Evolutionary conservation across 2,113 vertebrate species (phyloP).

Genomic region (Tonatia bakeri): DNA sequence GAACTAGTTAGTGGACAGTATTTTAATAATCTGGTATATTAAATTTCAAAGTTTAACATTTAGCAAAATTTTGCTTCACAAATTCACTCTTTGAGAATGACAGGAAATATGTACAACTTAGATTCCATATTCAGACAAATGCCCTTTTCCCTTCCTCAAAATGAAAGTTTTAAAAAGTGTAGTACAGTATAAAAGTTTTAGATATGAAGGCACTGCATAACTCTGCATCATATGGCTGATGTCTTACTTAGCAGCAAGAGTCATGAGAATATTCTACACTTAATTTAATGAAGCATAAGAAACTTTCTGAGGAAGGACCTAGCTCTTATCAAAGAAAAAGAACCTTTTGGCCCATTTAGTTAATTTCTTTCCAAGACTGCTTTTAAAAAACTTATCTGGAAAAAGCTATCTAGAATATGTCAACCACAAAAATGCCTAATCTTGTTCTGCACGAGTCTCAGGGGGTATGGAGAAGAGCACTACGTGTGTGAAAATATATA

Average conservation of each 20-base stretch:
- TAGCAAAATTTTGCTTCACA: constrained; percentile 59
- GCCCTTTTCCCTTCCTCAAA: constrained; percentile 54
- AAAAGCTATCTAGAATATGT: constrained; percentile 37
- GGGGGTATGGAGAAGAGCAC: not conserved
- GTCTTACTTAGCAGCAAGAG: constrained; percentile 21
- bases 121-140: constrained; percentile 52
- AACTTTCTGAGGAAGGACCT: constrained; percentile 34
- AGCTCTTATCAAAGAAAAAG: constrained; percentile 43
- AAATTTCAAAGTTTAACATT: constrained; percentile 63
- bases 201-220: constrained; percentile 64
- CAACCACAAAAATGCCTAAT: not conserved
- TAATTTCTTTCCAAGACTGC: constrained; percentile 45
- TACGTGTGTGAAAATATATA: not conserved
- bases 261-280: constrained; percentile 31
- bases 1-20: constrained; percentile 52
- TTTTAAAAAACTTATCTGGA: constrained; percentile 33
- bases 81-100: constrained; percentile 60
- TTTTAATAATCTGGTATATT: constrained; percentile 58
- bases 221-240: constrained; percentile 44
- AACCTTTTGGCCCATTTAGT: constrained; percentile 34
- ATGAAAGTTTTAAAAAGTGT: constrained; percentile 58
- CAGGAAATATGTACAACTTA: constrained; percentile 55
- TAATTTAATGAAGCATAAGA: constrained; percentile 24
- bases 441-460: not conserved
- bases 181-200: constrained; percentile 63